Evolutionary conservation across 2,797 vertebrate species (phyloP).

Genomic region (Moxostoma hubbsi): DNA sequence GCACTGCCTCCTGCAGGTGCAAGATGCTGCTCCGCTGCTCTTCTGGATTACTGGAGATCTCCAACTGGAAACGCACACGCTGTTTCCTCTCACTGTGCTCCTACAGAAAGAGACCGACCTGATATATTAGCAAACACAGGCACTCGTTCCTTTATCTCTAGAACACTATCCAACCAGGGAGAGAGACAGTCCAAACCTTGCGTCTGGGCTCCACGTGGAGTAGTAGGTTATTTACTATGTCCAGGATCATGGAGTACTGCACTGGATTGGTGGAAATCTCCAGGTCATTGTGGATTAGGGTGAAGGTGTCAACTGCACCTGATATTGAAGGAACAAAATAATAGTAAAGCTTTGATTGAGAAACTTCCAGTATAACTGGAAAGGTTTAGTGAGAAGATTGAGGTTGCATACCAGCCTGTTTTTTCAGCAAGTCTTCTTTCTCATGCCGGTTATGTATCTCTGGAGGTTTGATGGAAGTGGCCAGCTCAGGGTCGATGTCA

Average conservation of each 20-base stretch:
- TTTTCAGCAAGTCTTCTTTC: slow-evolving; percentile 96
- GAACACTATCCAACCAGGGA: not conserved
- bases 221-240: slow-evolving; percentile 97
- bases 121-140: not conserved
- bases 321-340: slow-evolving; percentile 4
- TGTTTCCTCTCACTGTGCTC: slow-evolving; percentile 99
- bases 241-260: slow-evolving; percentile 99
- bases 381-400: not conserved
- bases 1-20: slow-evolving; percentile 93
- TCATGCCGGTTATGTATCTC: slow-evolving; percentile 87
- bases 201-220: slow-evolving; percentile 95
- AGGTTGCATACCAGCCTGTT: slow-evolving; percentile 86
- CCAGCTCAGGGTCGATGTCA: slow-evolving; percentile 93
- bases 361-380: not conserved
- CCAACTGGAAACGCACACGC: slow-evolving; percentile 96
- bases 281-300: slow-evolving; percentile 95
- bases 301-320: slow-evolving; percentile 98
- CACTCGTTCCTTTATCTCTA: not conserved
- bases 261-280: slow-evolving; percentile 98
- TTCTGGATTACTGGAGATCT: slow-evolving; percentile 98
- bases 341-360: not conserved
- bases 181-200: slow-evolving; percentile 79
- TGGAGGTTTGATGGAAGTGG: slow-evolving; percentile 95
- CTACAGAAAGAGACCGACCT: slow-evolving; percentile 66
- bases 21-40: slow-evolving; percentile 98